phyloP scores from a whole-genome alignment of 1,140 invertebrate species.

The Tribolium madens region DNA sequence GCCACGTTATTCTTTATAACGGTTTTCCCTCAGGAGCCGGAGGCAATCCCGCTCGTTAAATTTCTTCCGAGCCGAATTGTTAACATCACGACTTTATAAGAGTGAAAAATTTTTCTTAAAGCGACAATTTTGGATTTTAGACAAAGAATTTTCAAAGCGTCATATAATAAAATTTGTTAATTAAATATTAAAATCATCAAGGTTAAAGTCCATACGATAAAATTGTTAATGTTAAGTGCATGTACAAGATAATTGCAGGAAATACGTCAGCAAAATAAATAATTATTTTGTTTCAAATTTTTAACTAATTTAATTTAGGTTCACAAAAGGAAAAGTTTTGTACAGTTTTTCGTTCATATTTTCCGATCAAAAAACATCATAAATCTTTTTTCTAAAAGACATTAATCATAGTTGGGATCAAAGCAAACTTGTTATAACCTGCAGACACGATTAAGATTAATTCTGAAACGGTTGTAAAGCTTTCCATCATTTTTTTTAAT shows the following conservation, averaged over 20 bases:
- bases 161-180: not conserved
- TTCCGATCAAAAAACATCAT: not conserved
- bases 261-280: not conserved
- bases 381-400: conserved; percentile 15
- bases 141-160: not conserved
- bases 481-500: conserved; percentile 16
- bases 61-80: not conserved
- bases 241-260: not conserved
- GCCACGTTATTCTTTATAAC: not conserved
- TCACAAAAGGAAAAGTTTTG: not conserved
- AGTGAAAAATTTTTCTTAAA: not conserved
- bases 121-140: not conserved
- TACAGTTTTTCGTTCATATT: not conserved
- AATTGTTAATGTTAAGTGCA: not conserved
- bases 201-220: not conserved
- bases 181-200: not conserved
- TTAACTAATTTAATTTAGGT: not conserved
- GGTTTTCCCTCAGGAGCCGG: not conserved
- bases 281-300: too few species aligned
- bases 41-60: not conserved
- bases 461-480: not conserved
- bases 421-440: conserved; percentile 21
- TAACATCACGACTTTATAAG: not conserved
- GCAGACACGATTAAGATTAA: conserved; percentile 27
- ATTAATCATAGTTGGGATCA: conserved; percentile 13